Percentiles rank a stretch among this genome's conserved stretches.
These are phyloP conservation scores for Rallus crepitans DNA, from an alignment of 2,797 vertebrate genomes.

Conservation along the genomic window DNA sequence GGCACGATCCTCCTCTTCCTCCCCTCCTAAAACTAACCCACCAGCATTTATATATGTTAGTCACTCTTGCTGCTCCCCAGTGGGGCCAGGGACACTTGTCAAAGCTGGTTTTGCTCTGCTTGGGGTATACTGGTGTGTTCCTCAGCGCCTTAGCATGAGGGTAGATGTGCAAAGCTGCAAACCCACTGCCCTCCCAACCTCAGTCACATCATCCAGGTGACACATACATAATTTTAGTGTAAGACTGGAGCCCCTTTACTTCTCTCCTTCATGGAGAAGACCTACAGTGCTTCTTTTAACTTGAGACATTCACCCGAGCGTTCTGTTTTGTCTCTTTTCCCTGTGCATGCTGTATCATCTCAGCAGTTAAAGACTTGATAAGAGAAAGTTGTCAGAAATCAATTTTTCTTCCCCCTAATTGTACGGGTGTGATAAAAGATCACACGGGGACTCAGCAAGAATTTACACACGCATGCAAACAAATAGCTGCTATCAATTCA, in stretches of 20 bases:
- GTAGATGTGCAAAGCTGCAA: neutral
- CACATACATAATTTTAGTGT: rapidly evolving
- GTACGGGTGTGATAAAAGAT: neutral
- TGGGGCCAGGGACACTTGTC: neutral
- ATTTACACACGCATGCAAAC: neutral
- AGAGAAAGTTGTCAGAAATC: slow-evolving; percentile 39
- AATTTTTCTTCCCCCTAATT: slow-evolving; percentile 39
- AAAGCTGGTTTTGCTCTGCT: neutral
- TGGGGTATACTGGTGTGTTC: neutral
- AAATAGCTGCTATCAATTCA: slow-evolving; percentile 12
- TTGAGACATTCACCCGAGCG: neutral
- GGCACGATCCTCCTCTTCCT: neutral
- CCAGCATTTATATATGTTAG: neutral
- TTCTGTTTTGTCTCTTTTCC: neutral
- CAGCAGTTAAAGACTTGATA: slow-evolving; percentile 17
- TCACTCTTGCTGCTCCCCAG: neutral
- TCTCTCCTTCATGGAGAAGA: neutral
- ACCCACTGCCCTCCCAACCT: neutral
- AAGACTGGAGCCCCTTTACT: neutral
- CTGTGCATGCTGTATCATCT: neutral
- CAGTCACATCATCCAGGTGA: neutral
- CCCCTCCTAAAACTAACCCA: rapidly evolving
- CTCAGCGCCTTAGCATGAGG: neutral
- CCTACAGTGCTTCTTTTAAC: neutral
- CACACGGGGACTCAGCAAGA: neutral